phyloP scores from a whole-genome alignment of 2,113 vertebrate species.

The Petaurus breviceps region DNA sequence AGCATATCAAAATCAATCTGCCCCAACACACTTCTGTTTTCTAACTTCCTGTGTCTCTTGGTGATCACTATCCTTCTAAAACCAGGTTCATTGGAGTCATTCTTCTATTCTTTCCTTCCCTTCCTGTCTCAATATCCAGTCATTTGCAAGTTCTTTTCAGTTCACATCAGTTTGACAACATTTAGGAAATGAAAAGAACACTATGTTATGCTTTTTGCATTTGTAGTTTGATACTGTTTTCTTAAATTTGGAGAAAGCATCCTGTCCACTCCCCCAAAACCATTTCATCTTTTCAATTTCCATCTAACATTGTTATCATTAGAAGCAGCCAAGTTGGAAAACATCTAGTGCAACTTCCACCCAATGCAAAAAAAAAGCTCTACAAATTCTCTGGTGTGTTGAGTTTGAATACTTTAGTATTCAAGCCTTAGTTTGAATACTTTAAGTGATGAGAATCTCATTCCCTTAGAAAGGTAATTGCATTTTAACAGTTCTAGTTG shows the following conservation, averaged over 20 bases:
- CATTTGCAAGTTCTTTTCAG: neutral
- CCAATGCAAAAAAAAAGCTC: too few species aligned
- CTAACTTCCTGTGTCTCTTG: neutral
- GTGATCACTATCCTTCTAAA: neutral
- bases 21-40: neutral
- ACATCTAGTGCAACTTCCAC: neutral
- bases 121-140: neutral
- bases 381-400: neutral
- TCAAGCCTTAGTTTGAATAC: neutral
- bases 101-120: neutral
- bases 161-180: neutral
- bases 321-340: neutral
- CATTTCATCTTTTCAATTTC: neutral
- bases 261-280: neutral
- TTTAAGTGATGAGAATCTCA: neutral
- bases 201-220: neutral
- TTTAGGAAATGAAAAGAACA: neutral
- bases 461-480: fast-evolving
- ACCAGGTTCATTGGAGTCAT: neutral
- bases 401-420: too few species aligned
- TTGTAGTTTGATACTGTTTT: neutral
- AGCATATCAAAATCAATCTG: neutral
- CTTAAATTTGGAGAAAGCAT: neutral
- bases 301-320: neutral
- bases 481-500: neutral